Evolutionary conservation across 2,888 invertebrate genomes (phyloP), one percentile per base, ranked within the genome.

Genomic region (Drosophila mayaguana): DNA sequence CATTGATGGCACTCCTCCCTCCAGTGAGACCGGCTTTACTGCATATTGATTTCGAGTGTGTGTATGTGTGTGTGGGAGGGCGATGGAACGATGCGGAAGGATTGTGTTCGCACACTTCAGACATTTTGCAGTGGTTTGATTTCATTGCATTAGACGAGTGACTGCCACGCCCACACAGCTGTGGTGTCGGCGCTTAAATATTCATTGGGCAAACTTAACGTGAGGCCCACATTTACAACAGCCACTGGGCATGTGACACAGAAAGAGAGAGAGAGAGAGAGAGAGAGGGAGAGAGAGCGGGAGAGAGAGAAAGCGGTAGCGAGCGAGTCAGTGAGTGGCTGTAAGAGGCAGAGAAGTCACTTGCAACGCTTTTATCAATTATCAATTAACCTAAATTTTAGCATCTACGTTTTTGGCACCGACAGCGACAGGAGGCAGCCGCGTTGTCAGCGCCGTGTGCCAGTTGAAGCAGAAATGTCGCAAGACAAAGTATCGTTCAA

Each of bases 341-440:
- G 57, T 5, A 45, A 55, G 36, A 38, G 48, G 46, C 40, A 46
- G 55, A 42, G 42, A 48, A 56, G 46, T 45, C 46, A 64, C 64
- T 64, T 54, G 72, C 63, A 75, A 60, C 63, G 85, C 86, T 81
- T 78, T 84, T 88, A 90, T 88, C 87, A 88, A 88, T 90, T 88
- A 88, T 88, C 87, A 88, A 88, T 88, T 88, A 88, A 88, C 87
- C 87, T 73, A 90, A 83, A 88, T 88, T 87, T 88, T 69, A 83
- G 76, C 75, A 61, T 67, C 75, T 73, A 80, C 86, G 74, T 85
- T 89, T 89, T 89, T 89, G 88, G 85, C 89, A 89, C 64, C 75
- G 74, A 71, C 72, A 67, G 38, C 63, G 51, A 55, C 53, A 62
- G 34, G n/a, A 54, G 55, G 45, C 62, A 62, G 62, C 61, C 38